These are phyloP conservation scores for Muscidifurax raptorellus DNA, from an alignment of 1,140 invertebrate genomes.

Conservation along the genomic window DNA sequence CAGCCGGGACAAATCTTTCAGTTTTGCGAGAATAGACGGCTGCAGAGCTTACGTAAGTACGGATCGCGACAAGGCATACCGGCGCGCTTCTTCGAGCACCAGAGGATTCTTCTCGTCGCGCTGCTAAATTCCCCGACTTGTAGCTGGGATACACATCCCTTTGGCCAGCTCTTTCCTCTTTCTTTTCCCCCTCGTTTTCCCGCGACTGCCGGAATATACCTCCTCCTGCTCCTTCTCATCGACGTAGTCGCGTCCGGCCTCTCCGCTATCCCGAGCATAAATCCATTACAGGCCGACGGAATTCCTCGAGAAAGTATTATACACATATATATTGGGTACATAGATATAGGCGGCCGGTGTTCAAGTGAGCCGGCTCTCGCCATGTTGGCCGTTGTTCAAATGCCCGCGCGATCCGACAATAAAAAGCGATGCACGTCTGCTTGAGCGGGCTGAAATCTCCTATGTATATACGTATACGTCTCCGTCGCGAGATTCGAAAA, in stretches of 20 bases:
- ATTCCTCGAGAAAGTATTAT: slow-evolving; percentile 38
- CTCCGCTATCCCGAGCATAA: slow-evolving; percentile 56
- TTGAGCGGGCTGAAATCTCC: slow-evolving; percentile 59
- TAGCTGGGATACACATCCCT: not conserved
- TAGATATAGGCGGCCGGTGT: no score
- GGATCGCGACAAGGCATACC: not conserved
- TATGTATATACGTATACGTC: not conserved
- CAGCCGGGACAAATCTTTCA: not conserved
- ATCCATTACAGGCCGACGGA: slow-evolving; percentile 63
- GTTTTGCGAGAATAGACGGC: not conserved
- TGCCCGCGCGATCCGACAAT: slow-evolving; percentile 66
- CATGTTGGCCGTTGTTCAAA: slow-evolving; percentile 73
- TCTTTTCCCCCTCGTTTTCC: slow-evolving; percentile 27
- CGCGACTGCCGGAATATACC: slow-evolving; percentile 39
- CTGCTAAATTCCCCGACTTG: not conserved
- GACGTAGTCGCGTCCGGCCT: not conserved
- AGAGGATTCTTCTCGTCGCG: slow-evolving; percentile 6
- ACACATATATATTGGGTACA: no score
- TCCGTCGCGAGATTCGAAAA: slow-evolving; percentile 62
- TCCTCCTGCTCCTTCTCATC: not conserved
- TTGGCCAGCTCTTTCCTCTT: not conserved
- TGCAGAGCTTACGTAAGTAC: not conserved
- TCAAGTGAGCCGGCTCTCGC: slow-evolving; percentile 38
- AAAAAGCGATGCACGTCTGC: slow-evolving; percentile 70
- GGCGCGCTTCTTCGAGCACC: not conserved